phyloP scores from a whole-genome alignment of 2,113 vertebrate genomes.

The Tachycineta bicolor region DNA sequence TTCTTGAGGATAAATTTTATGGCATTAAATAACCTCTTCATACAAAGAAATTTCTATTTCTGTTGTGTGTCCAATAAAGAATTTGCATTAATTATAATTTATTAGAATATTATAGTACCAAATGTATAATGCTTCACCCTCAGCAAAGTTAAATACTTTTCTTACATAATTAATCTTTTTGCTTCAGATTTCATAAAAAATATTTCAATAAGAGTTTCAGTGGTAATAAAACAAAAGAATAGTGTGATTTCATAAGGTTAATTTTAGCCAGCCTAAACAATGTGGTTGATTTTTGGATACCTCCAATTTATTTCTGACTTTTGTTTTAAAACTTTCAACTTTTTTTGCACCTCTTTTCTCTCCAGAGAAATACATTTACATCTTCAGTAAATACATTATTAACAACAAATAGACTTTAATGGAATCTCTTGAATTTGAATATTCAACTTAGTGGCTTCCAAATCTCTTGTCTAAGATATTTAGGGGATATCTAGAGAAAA shows the following conservation, averaged over 20 bases:
- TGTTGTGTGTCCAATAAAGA: not conserved
- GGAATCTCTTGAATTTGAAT: not conserved
- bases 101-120: not conserved
- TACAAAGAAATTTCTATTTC: not conserved
- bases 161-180: not conserved
- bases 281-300: not conserved
- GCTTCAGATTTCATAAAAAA: not conserved
- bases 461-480: not conserved
- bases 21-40: not conserved
- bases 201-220: not conserved
- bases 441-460: not conserved
- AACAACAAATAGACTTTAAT: not conserved
- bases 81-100: not conserved
- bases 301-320: not conserved
- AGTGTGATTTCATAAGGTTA: not conserved
- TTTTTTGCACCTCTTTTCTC: not conserved
- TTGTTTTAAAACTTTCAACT: not conserved
- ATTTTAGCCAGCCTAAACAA: not conserved
- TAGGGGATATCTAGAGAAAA: not conserved
- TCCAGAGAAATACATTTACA: not conserved
- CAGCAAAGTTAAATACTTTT: not conserved
- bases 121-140: not conserved
- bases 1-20: not conserved
- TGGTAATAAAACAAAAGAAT: not conserved
- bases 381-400: not conserved